Evolutionary conservation across 2,797 vertebrate species (phyloP).

Genomic region (Mus spretus): DNA sequence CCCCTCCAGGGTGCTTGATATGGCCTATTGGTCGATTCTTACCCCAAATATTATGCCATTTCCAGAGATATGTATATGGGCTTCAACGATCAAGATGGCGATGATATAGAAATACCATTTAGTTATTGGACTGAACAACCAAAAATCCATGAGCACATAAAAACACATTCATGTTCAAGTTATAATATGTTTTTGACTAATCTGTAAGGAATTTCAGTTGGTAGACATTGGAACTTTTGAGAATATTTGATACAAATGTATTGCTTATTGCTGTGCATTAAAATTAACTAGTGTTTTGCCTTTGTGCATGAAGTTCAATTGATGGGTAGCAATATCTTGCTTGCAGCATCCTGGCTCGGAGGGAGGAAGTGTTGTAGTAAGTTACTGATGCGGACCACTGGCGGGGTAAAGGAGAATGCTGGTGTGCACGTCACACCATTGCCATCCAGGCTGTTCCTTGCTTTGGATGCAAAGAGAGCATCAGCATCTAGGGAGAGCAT

Average conservation of each 20-base stretch:
- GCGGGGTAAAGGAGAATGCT: not conserved
- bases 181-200: not conserved
- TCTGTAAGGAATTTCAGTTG: not conserved
- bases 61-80: not conserved
- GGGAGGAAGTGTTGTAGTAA: not conserved
- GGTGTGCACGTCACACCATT: not conserved
- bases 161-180: not conserved
- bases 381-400: not conserved
- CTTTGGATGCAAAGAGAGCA: not conserved
- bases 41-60: not conserved
- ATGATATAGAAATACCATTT: not conserved
- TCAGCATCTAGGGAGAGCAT: not conserved
- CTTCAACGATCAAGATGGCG: not conserved
- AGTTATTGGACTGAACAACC: not conserved
- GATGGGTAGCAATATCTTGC: not conserved
- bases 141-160: not conserved
- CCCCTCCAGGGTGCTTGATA: not conserved
- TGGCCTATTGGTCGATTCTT: not conserved
- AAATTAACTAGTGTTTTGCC: not conserved
- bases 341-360: not conserved
- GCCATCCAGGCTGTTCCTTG: not conserved
- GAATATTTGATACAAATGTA: conserved; percentile 4
- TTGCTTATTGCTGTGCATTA: not conserved
- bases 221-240: not conserved
- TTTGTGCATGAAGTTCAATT: not conserved